These are phyloP conservation scores for Gobio gobio DNA, from an alignment of 2,113 vertebrate species.

Conservation along the genomic window DNA sequence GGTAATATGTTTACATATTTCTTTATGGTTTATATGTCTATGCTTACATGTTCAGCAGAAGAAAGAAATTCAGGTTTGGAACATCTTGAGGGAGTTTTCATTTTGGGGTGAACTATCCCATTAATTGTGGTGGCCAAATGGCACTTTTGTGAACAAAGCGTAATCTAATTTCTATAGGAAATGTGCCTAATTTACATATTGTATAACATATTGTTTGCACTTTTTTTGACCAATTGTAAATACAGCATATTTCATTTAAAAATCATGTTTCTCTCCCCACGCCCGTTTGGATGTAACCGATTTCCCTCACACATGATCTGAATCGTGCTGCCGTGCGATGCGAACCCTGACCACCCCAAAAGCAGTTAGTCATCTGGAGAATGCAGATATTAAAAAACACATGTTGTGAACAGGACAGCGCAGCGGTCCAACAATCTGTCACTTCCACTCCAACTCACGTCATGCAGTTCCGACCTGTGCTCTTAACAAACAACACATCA, in stretches of 20 bases:
- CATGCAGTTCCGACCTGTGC: conserved; percentile 44
- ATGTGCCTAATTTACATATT: not conserved
- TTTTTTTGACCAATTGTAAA: not conserved
- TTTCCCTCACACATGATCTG: conserved; percentile 50
- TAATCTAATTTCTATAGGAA: not conserved
- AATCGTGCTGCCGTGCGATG: conserved; percentile 54
- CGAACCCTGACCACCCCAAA: conserved; percentile 21
- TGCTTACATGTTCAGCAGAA: too few species aligned
- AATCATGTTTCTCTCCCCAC: conserved; percentile 32
- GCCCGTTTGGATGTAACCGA: conserved; percentile 52
- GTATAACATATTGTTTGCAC: not conserved
- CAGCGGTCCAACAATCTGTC: conserved; percentile 49
- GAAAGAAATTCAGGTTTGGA: too few species aligned
- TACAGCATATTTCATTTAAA: not conserved
- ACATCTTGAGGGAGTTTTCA: too few species aligned
- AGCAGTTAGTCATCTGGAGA: conserved; percentile 20
- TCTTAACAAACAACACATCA: conserved; percentile 52
- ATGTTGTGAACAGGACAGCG: conserved; percentile 43
- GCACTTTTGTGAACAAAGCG: not conserved
- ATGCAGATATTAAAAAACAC: conserved; percentile 43
- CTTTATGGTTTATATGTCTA: too few species aligned
- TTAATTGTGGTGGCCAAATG: not conserved
- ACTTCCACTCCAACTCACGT: conserved; percentile 40
- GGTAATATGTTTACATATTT: too few species aligned
- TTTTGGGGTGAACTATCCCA: not conserved